Base-by-base conservation (phyloP, 2,113 vertebrate genomes). In the Epinephelus moara region DNA sequence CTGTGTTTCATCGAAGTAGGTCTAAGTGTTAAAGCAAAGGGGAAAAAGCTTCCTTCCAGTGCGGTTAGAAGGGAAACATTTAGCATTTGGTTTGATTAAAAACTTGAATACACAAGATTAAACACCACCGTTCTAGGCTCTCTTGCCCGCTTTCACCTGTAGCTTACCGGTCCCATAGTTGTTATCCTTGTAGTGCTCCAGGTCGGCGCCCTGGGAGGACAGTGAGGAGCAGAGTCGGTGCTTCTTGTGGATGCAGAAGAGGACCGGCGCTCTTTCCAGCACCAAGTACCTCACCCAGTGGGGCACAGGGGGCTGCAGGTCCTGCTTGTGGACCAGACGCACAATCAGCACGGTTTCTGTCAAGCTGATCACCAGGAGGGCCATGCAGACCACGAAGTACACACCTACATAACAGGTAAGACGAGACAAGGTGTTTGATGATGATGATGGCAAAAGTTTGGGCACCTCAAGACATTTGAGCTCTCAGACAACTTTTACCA, bases 371-470 rank as follows among this genome's bases (percentile, higher is more conserved):
- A 99, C 98, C 17, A 99, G 94, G 72, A 99, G 93, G 0, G 98
- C 98, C 98, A 99, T 99, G 93, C 98, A 99, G 27, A 99, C 98
- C 67, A 99, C 96, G 0, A 99, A 99, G 89, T 99, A 99, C 85
- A 97, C 94, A 12, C 98, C 98, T 99, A 91, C 0, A 60, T 49
- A 17, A 56, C 45, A 81, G 73, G 27, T 1, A 4, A 67, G 45
- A 68, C 0, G 12, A 40, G 10, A 62, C 2, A 17, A 23, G 8
- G 14, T 9, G 6, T 68, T 61, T 49, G 42, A 52, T 27, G n/a
- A 53, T 11, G 25, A 61, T 37, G 42, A 25, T 69, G 33, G 6
- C 33, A 37, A 7, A 37, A 8, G 33, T 37, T 37, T 7, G 33
- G 33, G 33, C 33, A 37, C 33, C 33, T 6, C 33, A 37, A 37